A percentile compares a stretch with the other conserved stretches of the same genome.
phyloP scores from a whole-genome alignment of 2,888 invertebrate species.

The Eurytoma californica region DNA sequence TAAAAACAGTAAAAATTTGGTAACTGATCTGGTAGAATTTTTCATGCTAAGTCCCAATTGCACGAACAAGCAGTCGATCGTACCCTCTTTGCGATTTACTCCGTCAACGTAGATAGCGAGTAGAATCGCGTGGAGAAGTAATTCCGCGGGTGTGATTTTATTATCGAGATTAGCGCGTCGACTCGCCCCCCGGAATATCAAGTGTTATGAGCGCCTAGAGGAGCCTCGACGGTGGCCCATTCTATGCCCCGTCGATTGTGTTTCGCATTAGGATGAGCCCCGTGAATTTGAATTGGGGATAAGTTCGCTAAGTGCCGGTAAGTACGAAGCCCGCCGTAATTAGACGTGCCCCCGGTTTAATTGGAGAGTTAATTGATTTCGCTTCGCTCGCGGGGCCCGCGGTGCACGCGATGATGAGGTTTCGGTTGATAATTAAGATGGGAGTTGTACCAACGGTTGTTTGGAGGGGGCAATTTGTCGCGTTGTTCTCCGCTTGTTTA shows the following conservation, averaged over 20 bases:
- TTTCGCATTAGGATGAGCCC: conserved; percentile 35
- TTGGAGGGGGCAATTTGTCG: too few relatives aligned
- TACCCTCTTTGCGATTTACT: too few relatives aligned
- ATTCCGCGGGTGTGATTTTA: conserved; percentile 50
- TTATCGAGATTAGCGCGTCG: conserved; percentile 52
- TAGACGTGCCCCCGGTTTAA: conserved; percentile 18
- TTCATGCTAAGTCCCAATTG: too few relatives aligned
- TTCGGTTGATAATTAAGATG: too few relatives aligned
- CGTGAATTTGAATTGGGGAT: conserved; percentile 50
- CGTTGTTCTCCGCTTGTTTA: too few relatives aligned
- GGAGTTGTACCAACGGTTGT: too few relatives aligned
- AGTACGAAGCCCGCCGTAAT: conserved; percentile 32
- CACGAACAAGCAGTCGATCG: too few relatives aligned
- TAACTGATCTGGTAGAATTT: too few relatives aligned
- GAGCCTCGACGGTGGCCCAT: not conserved
- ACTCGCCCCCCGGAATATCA: conserved; percentile 21
- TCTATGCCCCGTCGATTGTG: conserved; percentile 39
- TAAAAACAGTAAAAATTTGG: too few relatives aligned
- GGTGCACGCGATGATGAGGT: too few relatives aligned
- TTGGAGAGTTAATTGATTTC: not conserved
- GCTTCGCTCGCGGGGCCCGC: too few relatives aligned
- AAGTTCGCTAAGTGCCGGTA: conserved; percentile 43
- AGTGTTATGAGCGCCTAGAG: not conserved
- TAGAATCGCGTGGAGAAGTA: conserved; percentile 45
- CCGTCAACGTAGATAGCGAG: conserved; percentile 22